These are phyloP conservation scores for Hirtodrosophila confusa DNA, from an alignment of 2,888 invertebrate genomes.

Conservation along the genomic window DNA sequence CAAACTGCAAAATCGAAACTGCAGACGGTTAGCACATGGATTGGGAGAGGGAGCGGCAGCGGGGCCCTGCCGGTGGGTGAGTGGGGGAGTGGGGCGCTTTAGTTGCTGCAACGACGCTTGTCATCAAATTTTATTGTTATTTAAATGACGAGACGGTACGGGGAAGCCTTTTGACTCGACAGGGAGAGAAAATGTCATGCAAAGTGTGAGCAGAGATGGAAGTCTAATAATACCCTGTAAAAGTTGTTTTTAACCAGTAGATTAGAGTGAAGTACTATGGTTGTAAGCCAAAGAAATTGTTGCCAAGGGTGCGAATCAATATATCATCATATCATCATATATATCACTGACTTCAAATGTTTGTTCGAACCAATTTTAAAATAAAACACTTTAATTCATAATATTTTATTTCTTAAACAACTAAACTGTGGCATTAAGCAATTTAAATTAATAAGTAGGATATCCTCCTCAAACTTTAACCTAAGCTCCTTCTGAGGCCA, in stretches of 20 bases:
- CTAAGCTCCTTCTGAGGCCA: too few species aligned
- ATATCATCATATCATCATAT: too few species aligned
- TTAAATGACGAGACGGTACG: constrained; percentile 75
- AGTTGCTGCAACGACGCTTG: constrained; percentile 60
- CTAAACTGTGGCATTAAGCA: too few species aligned
- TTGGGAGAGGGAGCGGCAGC: not conserved
- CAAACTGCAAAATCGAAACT: constrained; percentile 59
- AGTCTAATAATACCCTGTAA: constrained; percentile 25
- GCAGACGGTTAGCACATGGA: constrained; percentile 12
- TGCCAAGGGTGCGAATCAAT: too few species aligned
- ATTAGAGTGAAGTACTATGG: not conserved
- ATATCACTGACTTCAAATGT: too few species aligned
- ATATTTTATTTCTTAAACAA: too few species aligned
- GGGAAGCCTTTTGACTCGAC: constrained; percentile 17
- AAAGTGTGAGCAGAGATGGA: constrained; percentile 42
- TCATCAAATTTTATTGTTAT: constrained; percentile 83
- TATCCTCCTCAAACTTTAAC: too few species aligned
- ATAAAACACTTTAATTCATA: too few species aligned
- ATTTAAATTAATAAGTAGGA: too few species aligned
- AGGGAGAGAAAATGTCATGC: constrained; percentile 53
- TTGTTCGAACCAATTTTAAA: too few species aligned
- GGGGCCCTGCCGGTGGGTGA: not conserved
- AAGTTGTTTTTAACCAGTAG: not conserved
- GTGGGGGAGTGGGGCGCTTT: not conserved
- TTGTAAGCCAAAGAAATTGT: too few species aligned